Conservation (phyloP, 2,888 invertebrate species). For the Germaria angustata region DNA sequence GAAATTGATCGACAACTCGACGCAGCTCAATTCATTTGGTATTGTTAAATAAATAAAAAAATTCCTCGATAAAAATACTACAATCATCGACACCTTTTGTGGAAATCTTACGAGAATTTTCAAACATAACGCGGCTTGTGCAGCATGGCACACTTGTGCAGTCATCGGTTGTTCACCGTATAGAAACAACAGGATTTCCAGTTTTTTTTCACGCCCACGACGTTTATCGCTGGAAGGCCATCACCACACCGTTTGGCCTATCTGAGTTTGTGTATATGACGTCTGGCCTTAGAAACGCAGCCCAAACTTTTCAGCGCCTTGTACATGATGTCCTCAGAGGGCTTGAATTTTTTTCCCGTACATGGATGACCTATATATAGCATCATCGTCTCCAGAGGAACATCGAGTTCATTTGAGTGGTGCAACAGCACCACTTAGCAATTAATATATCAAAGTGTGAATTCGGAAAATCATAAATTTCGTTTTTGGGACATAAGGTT, state of each 20-base stretch:
- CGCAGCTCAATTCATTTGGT: no score
- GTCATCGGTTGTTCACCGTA: no score
- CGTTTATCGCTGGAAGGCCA: neutral
- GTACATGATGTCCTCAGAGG: constrained; percentile 19
- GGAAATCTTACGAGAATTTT: no score
- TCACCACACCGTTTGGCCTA: constrained; percentile 43
- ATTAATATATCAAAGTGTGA: constrained; percentile 58
- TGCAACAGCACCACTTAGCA: constrained; percentile 29
- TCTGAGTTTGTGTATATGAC: constrained; percentile 37
- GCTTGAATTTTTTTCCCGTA: constrained; percentile 40
- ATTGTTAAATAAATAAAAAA: no score
- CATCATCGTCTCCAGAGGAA: constrained; percentile 33
- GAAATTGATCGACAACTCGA: neutral
- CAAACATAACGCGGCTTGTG: no score
- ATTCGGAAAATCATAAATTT: constrained; percentile 10
- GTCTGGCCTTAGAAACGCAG: neutral
- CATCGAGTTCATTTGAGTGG: constrained; percentile 35
- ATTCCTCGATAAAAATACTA: no score
- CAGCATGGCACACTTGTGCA: no score
- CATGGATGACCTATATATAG: constrained; percentile 47
- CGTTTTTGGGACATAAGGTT: no score
- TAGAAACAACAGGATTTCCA: no score
- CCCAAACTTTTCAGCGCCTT: constrained; percentile 37
- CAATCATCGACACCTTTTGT: no score
- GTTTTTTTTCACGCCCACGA: no score